Conservation (phyloP, 1,140 invertebrate genomes). For the Leptopilina boulardi region DNA sequence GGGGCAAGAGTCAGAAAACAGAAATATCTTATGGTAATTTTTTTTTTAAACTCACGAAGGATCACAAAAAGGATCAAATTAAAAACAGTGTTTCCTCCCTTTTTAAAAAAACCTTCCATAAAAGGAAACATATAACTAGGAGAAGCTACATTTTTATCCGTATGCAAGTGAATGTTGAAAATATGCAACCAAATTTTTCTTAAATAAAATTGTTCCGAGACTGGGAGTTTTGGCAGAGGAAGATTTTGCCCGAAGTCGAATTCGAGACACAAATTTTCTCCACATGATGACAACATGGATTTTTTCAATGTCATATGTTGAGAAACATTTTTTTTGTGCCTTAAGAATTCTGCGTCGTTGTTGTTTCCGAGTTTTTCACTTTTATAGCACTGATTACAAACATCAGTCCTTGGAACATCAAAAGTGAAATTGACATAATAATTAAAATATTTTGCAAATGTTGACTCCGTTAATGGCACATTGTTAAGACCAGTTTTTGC, state of each 20-base stretch:
- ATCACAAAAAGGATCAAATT: neutral
- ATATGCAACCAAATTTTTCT: neutral
- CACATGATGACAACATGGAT: neutral
- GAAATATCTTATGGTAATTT: neutral
- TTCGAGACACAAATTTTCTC: neutral
- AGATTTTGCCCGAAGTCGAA: neutral
- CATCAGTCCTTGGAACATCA: no score
- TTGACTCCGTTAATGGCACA: no score
- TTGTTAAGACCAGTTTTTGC: no score
- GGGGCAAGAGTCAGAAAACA: neutral
- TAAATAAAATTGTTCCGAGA: neutral
- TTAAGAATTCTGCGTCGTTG: neutral
- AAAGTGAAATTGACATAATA: no score
- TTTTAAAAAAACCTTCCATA: neutral
- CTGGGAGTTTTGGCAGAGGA: neutral
- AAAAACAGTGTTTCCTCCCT: neutral
- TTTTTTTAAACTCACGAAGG: neutral
- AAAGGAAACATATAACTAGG: neutral
- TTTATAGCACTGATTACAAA: neutral
- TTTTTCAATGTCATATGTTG: neutral
- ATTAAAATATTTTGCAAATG: no score
- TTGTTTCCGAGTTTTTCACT: neutral
- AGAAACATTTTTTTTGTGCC: neutral
- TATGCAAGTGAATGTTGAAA: neutral
- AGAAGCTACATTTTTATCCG: neutral